Conservation (phyloP, 2,113 vertebrate species). For the Daboia siamensis region DNA sequence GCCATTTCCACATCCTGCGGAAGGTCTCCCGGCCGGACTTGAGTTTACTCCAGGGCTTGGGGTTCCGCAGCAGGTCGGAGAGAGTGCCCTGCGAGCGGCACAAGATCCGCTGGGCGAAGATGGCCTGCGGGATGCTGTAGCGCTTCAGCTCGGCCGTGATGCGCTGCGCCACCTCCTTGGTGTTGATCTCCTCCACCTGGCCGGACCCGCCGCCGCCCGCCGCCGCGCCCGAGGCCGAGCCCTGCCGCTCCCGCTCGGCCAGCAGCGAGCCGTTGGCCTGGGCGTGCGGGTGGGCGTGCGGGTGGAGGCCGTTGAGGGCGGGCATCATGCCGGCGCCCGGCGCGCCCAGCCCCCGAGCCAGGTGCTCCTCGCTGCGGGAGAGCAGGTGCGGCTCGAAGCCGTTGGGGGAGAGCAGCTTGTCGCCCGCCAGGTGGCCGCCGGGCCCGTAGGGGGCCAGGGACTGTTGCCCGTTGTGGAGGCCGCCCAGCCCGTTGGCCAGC, state of each 20-base stretch:
- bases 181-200: neutral
- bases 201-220: neutral
- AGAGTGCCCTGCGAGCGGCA: neutral
- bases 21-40: neutral
- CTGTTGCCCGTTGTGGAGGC: constrained; percentile 90
- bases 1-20: neutral
- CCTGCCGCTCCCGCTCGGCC: constrained; percentile 79
- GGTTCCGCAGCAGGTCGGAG: neutral
- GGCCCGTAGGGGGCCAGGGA: constrained; percentile 84
- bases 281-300: constrained; percentile 81
- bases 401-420: constrained; percentile 91
- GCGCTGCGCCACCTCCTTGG: neutral
- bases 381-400: constrained; percentile 94
- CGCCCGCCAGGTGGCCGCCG: constrained; percentile 84
- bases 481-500: constrained; percentile 87
- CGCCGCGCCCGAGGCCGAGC: constrained; percentile 36
- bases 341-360: constrained; percentile 83
- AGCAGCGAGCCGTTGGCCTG: constrained; percentile 79
- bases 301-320: constrained; percentile 83
- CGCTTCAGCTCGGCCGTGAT: neutral
- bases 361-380: constrained; percentile 87
- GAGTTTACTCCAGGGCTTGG: neutral
- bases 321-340: constrained; percentile 86
- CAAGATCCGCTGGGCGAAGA: neutral
- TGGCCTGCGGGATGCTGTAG: neutral